Evolutionary conservation across 2,888 invertebrate genomes (phyloP).

Genomic region (Lepidochrysops patricia): DNA sequence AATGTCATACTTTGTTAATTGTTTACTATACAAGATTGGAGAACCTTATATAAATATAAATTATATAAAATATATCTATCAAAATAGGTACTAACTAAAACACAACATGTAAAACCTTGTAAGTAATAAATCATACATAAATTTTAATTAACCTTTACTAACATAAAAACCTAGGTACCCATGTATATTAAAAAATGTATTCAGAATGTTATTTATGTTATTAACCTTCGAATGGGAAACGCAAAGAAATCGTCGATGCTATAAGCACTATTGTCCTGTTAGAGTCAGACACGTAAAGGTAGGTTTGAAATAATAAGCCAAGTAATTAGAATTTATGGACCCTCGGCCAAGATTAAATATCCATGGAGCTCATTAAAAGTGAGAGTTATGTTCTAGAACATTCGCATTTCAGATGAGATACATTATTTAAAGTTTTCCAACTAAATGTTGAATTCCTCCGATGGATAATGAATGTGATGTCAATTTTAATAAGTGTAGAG

Average conservation of each 20-base stretch:
- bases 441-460: background rate
- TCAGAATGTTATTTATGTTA: too few species aligned
- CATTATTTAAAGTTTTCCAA: conserved; percentile 25
- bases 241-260: conserved; percentile 30
- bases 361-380: conserved; percentile 42
- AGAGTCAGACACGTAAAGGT: conserved; percentile 39
- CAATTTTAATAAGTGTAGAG: too few species aligned
- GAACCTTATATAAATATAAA: too few species aligned
- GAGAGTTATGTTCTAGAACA: conserved; percentile 38
- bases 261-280: conserved; percentile 43
- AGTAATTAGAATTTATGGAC: conserved; percentile 65
- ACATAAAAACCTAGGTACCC: background rate
- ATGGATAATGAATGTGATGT: background rate
- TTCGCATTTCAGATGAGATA: conserved; percentile 40
- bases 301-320: conserved; percentile 63
- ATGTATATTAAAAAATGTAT: background rate
- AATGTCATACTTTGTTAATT: too few species aligned
- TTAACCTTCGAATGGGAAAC: background rate
- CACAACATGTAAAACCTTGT: background rate
- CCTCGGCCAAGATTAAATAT: conserved; percentile 61
- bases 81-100: too few species aligned
- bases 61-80: too few species aligned
- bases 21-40: too few species aligned
- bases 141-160: background rate
- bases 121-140: background rate